Percentiles rank a stretch among this genome's conserved stretches.
These are phyloP conservation scores for Trachelus tabidus DNA, from an alignment of 2,888 invertebrate genomes.

Conservation along the genomic window DNA sequence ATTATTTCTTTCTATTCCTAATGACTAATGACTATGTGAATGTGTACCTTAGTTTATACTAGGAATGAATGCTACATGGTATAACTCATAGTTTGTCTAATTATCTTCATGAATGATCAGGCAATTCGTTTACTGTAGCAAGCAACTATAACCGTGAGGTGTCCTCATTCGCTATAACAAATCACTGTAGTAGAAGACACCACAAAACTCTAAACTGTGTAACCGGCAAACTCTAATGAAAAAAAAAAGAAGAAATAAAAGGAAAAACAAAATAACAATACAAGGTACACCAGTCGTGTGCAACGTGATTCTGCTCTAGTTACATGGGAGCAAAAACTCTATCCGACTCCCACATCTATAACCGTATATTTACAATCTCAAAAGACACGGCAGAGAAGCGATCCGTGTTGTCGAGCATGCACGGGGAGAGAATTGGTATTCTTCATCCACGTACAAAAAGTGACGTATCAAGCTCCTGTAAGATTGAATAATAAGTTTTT, in stretches of 20 bases:
- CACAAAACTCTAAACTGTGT: not conserved
- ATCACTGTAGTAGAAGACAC: not conserved
- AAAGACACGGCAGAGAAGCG: not conserved
- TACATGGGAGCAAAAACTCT: not conserved
- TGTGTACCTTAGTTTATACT: not conserved
- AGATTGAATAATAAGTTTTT: not conserved
- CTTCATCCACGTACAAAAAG: not conserved
- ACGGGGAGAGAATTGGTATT: not conserved
- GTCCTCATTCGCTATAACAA: not conserved
- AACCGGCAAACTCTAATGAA: not conserved
- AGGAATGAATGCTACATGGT: not conserved
- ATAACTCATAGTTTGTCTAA: not conserved
- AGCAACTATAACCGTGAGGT: slow-evolving; percentile 46
- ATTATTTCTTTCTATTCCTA: too few species aligned
- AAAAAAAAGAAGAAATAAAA: not conserved
- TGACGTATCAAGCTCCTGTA: not conserved
- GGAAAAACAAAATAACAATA: not conserved
- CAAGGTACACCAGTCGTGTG: not conserved
- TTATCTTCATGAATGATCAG: slow-evolving; percentile 16
- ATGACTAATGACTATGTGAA: not conserved
- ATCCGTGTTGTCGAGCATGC: not conserved
- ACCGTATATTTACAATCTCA: not conserved
- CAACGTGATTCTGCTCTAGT: not conserved
- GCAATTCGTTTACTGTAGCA: slow-evolving; percentile 55
- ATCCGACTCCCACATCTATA: not conserved